Conservation (phyloP, 2,797 vertebrate species). For the Sebastes reedi region DNA sequence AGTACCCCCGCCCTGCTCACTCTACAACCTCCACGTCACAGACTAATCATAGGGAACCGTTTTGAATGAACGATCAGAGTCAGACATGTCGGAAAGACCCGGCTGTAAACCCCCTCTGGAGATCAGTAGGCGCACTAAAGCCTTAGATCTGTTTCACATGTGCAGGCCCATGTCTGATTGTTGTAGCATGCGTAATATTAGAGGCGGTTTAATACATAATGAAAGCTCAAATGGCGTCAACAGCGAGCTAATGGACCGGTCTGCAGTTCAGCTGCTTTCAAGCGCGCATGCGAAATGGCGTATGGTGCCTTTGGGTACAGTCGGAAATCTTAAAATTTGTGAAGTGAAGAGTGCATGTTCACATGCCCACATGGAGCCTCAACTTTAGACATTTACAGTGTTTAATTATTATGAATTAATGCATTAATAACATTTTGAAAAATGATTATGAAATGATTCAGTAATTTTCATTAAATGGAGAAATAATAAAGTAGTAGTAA, state of each 20-base stretch:
- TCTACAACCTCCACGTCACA: slow-evolving; percentile 65
- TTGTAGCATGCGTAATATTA: background rate
- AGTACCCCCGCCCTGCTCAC: no score
- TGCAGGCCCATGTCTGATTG: background rate
- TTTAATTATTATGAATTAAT: background rate
- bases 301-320: slow-evolving; percentile 5
- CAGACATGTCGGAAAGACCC: slow-evolving; percentile 22
- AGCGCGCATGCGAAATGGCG: slow-evolving; percentile 79
- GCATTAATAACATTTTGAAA: background rate
- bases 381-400: background rate
- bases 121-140: fast-evolving
- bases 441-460: fast-evolving
- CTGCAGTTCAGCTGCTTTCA: slow-evolving; percentile 14
- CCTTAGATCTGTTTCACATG: fast-evolving
- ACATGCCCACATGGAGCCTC: no score
- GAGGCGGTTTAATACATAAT: background rate
- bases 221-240: slow-evolving; percentile 73
- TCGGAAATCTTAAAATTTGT: background rate
- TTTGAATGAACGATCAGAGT: slow-evolving; percentile 57
- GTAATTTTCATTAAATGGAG: fast-evolving
- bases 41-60: slow-evolving; percentile 33
- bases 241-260: slow-evolving; percentile 24
- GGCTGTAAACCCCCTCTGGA: background rate
- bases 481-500: background rate
- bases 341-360: fast-evolving